Evolutionary conservation across 2,888 invertebrate species (phyloP), one percentile per base, ranked within the genome.

Genomic region (Platypus cylindrus): DNA sequence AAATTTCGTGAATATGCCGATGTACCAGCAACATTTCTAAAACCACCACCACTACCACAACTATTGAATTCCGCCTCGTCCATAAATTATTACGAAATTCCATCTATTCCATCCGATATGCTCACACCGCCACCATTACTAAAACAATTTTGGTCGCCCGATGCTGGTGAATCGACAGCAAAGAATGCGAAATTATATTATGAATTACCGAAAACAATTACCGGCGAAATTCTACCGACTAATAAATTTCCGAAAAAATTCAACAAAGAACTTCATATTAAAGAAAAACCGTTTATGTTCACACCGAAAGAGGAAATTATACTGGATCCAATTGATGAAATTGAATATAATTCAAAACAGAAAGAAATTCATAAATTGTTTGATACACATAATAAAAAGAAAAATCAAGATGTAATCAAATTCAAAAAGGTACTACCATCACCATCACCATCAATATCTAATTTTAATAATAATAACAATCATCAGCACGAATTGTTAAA

Each of bases 231-330:
- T 44, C 53, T 56, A 14, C 71, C 72, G 2, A 73, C 71, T 13
- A 66, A 66, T 38, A 48, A 64, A 15, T 72, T 68, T 47, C 74
- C 74, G 1, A 75, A 74, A 51, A 75, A 75, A 50, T 73, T 64
- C 52, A 55, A 61, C 40, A 61, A 64, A 29, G 63, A 63, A 14
- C 64, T 69, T 34, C 66, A 65, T 40, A 47, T 49, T 14, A 58
- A 55, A 49, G 39, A 44, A 17, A 60, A 60, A 39, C 55, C 58
- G 3, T 46, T 45, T 3, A 48, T 53, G 2, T 39, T 38, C 52
- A 64, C 54, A 50, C 54, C 64, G 11, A 68, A 67, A 37, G 63
- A 60, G 48, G 67, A 65, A 29, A 62, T 66, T 43, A 63, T 65
- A 14, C 51, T 60, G 18, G 48, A 54, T 50, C 46, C 66, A 54